Evolutionary conservation across 2,113 vertebrate genomes (phyloP).

Genomic region (Paradoxurus hermaphroditus): DNA sequence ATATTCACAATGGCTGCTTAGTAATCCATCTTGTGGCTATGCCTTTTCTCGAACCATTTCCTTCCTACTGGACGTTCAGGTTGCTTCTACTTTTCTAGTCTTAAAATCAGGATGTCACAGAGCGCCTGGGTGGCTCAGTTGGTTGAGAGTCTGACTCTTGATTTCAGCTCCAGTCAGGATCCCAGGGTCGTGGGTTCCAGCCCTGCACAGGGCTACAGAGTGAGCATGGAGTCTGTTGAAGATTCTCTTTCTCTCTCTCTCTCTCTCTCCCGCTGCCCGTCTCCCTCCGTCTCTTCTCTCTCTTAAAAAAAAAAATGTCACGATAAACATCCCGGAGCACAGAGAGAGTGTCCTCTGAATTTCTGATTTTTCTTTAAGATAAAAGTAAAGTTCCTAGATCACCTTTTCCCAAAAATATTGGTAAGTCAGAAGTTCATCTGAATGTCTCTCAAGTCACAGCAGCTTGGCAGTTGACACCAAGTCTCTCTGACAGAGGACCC

Average conservation of each 20-base stretch:
- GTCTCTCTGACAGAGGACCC: background rate
- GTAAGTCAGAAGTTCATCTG: background rate
- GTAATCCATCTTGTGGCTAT: background rate
- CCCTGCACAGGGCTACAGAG: too few species aligned
- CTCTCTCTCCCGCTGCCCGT: background rate
- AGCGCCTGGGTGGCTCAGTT: background rate
- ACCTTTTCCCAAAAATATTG: slow-evolving; percentile 17
- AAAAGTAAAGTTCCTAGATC: background rate
- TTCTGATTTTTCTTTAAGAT: background rate
- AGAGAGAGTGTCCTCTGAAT: background rate
- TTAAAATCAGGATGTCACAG: background rate
- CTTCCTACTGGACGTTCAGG: background rate
- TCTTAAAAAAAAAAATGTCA: background rate
- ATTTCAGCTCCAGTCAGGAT: background rate
- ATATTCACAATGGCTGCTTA: background rate
- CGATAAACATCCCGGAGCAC: background rate
- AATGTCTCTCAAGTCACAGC: background rate
- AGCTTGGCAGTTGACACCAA: background rate
- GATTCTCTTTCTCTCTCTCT: too few species aligned
- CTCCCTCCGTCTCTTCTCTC: background rate
- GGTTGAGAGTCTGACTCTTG: background rate
- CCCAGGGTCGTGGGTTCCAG: background rate
- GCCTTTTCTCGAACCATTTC: background rate
- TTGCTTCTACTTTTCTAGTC: background rate
- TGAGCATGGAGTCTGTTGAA: background rate